Percentiles rank a stretch among this genome's conserved stretches.
These are phyloP conservation scores for Acanthacorydalis orientalis DNA, from an alignment of 2,888 invertebrate species.

Conservation along the genomic window DNA sequence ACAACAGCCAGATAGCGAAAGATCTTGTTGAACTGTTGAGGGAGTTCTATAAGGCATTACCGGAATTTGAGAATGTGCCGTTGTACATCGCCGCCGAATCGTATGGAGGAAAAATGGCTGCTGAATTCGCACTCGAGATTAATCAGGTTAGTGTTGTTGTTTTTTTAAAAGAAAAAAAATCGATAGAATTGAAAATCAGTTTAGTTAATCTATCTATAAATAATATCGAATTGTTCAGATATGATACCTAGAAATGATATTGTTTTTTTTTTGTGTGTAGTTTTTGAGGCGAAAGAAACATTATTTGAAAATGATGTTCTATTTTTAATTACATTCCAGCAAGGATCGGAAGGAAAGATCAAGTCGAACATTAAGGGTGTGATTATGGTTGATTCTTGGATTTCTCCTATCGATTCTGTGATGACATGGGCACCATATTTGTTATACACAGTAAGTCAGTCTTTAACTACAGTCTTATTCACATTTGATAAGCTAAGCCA, in stretches of 20 bases:
- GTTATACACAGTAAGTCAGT: conserved; percentile 40
- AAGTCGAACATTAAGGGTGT: conserved; percentile 59
- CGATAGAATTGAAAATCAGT: neutral
- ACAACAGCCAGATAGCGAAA: conserved; percentile 46
- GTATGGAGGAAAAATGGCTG: conserved; percentile 87
- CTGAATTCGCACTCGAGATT: conserved; percentile 55
- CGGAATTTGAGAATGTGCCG: conserved; percentile 54
- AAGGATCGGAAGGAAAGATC: conserved; percentile 49
- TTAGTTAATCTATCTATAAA: too few species aligned
- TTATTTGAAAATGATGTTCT: too few species aligned
- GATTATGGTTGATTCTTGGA: conserved; percentile 79
- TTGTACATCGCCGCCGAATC: conserved; percentile 80
- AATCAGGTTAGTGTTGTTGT: conserved; percentile 31
- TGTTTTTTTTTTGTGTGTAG: neutral
- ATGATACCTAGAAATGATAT: too few species aligned
- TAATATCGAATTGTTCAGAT: too few species aligned
- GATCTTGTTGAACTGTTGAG: conserved; percentile 62
- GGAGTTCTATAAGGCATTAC: conserved; percentile 45
- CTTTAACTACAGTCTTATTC: neutral
- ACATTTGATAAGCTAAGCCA: too few species aligned
- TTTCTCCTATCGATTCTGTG: conserved; percentile 71
- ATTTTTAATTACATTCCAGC: neutral
- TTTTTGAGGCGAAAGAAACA: too few species aligned
- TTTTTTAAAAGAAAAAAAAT: too few species aligned
- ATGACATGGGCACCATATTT: conserved; percentile 70